Conservation (phyloP, 2,888 invertebrate genomes). For the Dysmachus trigonus region DNA sequence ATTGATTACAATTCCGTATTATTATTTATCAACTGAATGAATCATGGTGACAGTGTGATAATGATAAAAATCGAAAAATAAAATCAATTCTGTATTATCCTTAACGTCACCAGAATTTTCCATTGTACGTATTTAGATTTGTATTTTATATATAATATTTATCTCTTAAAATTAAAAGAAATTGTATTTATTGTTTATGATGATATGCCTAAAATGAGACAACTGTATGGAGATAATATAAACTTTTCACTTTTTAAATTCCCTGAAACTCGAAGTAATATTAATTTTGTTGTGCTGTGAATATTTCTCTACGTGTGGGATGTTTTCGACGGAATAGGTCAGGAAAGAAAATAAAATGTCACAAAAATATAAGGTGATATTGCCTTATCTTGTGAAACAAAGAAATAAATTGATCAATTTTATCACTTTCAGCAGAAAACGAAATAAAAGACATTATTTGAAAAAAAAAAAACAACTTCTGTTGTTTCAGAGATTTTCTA, state of each 20-base stretch:
- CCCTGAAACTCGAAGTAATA: not conserved
- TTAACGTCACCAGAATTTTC: not conserved
- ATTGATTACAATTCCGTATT: not conserved
- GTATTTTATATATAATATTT: not conserved
- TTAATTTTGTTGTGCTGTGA: not conserved
- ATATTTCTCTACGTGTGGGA: not conserved
- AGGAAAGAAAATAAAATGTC: not conserved
- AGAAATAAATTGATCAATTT: not conserved
- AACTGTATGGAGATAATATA: not conserved
- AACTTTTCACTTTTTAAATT: not conserved
- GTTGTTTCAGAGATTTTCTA: not conserved
- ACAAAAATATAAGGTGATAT: not conserved
- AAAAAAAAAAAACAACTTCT: not conserved
- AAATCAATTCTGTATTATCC: not conserved
- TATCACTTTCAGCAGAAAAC: not conserved
- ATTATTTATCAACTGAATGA: not conserved
- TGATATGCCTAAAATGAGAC: not conserved
- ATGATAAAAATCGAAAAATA: not conserved
- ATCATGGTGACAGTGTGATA: not conserved
- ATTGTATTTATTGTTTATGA: not conserved
- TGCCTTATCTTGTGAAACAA: not conserved
- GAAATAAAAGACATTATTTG: not conserved
- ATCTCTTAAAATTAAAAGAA: not conserved
- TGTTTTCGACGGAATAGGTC: not conserved
- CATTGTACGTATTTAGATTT: not conserved